Base-by-base conservation (phyloP, 1,140 invertebrate species). In the Bombus affinis region DNA sequence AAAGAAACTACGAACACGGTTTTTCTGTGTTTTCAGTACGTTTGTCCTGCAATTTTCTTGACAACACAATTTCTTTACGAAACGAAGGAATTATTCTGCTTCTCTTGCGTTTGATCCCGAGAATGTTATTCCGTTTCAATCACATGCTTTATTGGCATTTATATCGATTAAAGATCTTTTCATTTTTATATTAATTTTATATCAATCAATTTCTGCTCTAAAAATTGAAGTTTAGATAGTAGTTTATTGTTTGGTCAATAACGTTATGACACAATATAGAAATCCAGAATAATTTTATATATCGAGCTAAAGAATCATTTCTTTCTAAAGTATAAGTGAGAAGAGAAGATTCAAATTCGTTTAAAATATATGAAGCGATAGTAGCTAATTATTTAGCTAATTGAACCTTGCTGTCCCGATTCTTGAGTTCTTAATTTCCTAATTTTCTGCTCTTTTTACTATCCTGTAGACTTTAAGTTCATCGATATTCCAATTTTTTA, bases 401-500 rank as follows among this genome's bases (percentile, higher is more conserved):
- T 62, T 62, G 28, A 62, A 62, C 3, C 28, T 62, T n/a, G 47
- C 47, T 53, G 59, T 62, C 2, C 59, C 3, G 12, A 62, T 13
- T n/a, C 59, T n/a, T 62, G 28, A 62, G 10, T 22, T 62, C 59
- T 28, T 62, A n/a, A 3, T 28, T 39, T 22, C 10, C n/a, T 15
- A 15, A 59, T 59, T 35, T 8, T 15, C 8, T 66, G 15, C 32
- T 35, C 0, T 37, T 57, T 75, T n/a, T 13, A 25, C 2, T 28
- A 8, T 57, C 28, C 22, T 28, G 1, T 53, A 53, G 6, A 10
- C 5, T 35, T 57, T 8, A 53, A 62, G 9, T 25, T 35, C 73
- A 6, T 57, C 42, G n/a, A 59, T 44, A 35, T n/a, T 76, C 22
- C 74, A 39, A 76, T 76, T 76, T 37, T 76, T 53, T n/a, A 59